Conservation (phyloP, 1,140 invertebrate genomes). For the Papilio glaucus region DNA sequence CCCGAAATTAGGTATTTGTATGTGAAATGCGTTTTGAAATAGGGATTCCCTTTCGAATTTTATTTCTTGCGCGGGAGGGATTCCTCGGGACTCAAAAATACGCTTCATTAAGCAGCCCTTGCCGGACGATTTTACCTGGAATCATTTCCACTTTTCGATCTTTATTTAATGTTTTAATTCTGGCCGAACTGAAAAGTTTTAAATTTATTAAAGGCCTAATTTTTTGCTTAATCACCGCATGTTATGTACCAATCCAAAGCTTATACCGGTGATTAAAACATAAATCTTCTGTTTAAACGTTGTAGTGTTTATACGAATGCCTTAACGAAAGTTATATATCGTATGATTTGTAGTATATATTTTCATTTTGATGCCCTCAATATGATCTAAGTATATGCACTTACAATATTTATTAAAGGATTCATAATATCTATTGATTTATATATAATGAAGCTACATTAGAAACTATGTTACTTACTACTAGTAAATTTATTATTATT, state of each 20-base stretch:
- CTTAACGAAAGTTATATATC: too few relatives aligned
- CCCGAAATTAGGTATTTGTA: slow-evolving; percentile 82
- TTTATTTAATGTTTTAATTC: slow-evolving; percentile 39
- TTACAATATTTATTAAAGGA: too few relatives aligned
- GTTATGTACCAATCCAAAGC: slow-evolving; percentile 9
- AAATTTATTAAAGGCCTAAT: slow-evolving; percentile 16
- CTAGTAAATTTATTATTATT: too few relatives aligned
- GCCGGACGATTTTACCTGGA: slow-evolving; percentile 37
- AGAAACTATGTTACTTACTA: too few relatives aligned
- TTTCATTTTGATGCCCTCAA: too few relatives aligned
- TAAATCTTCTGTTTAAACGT: slow-evolving; percentile 7
- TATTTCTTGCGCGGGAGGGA: slow-evolving; percentile 57
- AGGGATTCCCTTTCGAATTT: slow-evolving; percentile 70
- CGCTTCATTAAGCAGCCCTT: slow-evolving; percentile 35
- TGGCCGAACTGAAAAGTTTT: slow-evolving; percentile 12
- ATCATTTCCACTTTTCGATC: slow-evolving; percentile 35
- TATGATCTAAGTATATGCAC: too few relatives aligned
- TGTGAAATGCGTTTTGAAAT: slow-evolving; percentile 82
- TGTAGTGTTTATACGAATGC: background rate
- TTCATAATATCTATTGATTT: too few relatives aligned
- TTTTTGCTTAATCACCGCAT: background rate
- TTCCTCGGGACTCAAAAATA: slow-evolving; percentile 27
- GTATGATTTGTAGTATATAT: too few relatives aligned
- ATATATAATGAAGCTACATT: too few relatives aligned
- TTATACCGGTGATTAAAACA: slow-evolving; percentile 25